Percentiles rank a stretch among this genome's conserved stretches.
phyloP scores from a whole-genome alignment of 1,140 invertebrate genomes.

The Drosophila dunni region DNA sequence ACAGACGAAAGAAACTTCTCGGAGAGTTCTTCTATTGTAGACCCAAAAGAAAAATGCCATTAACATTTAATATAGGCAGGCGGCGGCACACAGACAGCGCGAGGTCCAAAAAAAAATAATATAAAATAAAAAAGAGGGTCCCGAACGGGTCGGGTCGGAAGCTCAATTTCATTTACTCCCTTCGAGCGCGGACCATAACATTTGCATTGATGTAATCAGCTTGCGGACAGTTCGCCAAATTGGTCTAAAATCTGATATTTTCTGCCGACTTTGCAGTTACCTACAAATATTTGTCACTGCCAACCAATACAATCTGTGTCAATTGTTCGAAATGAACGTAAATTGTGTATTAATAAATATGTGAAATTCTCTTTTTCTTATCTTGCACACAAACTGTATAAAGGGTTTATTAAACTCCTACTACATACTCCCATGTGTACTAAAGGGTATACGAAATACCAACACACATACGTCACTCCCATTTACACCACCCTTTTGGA shows the following conservation, averaged over 20 bases:
- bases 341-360: too few species aligned
- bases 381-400: too few species aligned
- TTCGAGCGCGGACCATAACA: conserved; percentile 33
- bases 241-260: conserved; percentile 23
- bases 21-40: conserved; percentile 48
- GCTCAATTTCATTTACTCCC: conserved; percentile 24
- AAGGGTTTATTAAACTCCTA: neutral
- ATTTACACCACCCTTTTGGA: conserved; percentile 40
- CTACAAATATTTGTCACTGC: neutral
- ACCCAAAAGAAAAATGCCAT: conserved; percentile 54
- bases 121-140: neutral
- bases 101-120: neutral
- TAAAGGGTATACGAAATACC: conserved; percentile 49
- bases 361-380: too few species aligned
- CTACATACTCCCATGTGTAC: neutral
- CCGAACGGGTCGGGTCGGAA: neutral
- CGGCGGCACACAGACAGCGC: conserved; percentile 26
- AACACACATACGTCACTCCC: conserved; percentile 64
- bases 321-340: too few species aligned
- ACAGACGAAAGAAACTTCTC: conserved; percentile 18
- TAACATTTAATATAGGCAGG: conserved; percentile 64
- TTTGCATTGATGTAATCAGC: conserved; percentile 82
- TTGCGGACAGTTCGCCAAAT: conserved; percentile 69
- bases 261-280: conserved; percentile 10
- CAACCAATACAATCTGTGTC: too few species aligned